phyloP scores from a whole-genome alignment of 92 coral and sea anemone genomes.

The Pocillopora meandrina region DNA sequence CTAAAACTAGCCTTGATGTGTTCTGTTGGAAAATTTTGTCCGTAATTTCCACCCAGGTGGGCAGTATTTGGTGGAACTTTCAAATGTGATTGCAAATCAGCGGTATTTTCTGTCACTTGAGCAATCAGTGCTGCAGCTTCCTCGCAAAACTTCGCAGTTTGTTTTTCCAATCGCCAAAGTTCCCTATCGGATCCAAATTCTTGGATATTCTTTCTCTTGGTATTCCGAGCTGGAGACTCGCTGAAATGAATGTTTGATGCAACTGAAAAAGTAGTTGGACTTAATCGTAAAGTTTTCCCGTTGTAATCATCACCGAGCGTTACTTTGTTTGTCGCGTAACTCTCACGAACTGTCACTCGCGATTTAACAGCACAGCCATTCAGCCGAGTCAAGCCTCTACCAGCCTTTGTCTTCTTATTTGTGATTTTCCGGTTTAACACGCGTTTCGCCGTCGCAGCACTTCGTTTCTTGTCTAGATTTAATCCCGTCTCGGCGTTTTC shows the following conservation, averaged over 20 bases:
- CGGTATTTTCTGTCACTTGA: slow-evolving; percentile 13
- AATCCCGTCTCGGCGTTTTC: neutral
- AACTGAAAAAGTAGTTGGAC: neutral
- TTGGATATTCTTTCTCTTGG: neutral
- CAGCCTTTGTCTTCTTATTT: neutral
- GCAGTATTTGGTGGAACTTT: neutral
- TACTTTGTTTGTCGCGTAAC: slow-evolving; percentile 53
- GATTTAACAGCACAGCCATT: slow-evolving; percentile 3
- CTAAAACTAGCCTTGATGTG: neutral
- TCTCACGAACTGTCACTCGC: slow-evolving; percentile 31
- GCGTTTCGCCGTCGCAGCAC: neutral
- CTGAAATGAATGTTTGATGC: neutral
- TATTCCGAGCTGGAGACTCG: neutral
- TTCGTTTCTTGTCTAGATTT: neutral
- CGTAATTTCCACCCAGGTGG: neutral
- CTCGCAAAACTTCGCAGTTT: slow-evolving; percentile 51
- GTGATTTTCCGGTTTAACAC: neutral
- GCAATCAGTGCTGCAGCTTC: slow-evolving; percentile 61
- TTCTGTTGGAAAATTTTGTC: neutral
- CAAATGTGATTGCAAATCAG: neutral
- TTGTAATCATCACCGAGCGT: slow-evolving; percentile 57
- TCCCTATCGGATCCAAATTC: slow-evolving; percentile 17
- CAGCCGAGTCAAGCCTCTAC: neutral
- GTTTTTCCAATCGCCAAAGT: slow-evolving; percentile 44
- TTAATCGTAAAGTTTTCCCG: slow-evolving; percentile 40